Conservation (phyloP, 2,797 vertebrate genomes). For the Petrocephalus sullivani region DNA sequence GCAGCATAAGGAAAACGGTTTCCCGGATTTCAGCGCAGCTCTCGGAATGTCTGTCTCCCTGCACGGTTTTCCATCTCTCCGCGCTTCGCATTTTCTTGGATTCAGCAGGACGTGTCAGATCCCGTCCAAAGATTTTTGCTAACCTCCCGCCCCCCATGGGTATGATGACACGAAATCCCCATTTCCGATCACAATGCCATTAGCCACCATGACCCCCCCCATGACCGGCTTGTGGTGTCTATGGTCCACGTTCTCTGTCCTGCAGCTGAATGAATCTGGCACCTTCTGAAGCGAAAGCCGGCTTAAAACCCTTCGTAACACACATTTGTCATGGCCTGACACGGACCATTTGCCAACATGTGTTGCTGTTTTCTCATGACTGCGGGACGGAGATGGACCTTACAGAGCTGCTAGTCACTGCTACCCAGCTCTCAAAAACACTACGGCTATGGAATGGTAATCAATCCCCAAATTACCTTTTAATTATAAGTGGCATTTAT, state of each 20-base stretch:
- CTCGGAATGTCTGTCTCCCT: background rate
- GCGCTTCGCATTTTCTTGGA: conserved; percentile 3
- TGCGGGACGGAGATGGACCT: background rate
- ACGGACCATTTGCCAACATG: background rate
- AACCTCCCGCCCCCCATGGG: background rate
- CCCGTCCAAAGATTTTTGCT: background rate
- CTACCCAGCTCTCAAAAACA: background rate
- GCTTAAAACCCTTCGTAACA: background rate
- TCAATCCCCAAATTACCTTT: background rate
- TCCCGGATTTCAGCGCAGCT: background rate
- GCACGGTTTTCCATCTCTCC: background rate
- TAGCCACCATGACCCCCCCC: background rate
- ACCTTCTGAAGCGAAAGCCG: background rate
- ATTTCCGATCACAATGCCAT: background rate
- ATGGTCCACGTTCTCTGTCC: background rate
- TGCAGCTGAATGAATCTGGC: background rate
- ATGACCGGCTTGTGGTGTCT: background rate
- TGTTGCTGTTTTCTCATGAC: background rate
- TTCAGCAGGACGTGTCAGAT: background rate
- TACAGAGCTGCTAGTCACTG: background rate
- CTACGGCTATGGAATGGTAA: background rate
- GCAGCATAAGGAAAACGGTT: background rate
- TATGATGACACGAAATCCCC: background rate
- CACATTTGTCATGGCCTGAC: background rate
- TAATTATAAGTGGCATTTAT: background rate